Evolutionary conservation across 2,888 invertebrate species (phyloP).

Genomic region (Phortica magna): DNA sequence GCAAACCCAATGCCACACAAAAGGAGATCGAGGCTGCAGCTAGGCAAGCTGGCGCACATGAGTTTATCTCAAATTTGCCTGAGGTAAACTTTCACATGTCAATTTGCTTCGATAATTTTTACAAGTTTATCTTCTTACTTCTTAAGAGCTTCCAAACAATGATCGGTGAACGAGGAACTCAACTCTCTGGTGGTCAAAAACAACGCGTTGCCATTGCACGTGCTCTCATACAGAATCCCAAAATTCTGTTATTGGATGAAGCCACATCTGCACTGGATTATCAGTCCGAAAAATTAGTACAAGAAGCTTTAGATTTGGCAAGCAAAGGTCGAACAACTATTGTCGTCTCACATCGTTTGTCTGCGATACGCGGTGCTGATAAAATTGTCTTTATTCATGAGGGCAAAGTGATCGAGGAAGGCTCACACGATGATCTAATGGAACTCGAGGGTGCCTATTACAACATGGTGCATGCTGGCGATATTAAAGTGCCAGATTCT

Average conservation of each 20-base stretch:
- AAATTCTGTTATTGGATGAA: conserved; percentile 87
- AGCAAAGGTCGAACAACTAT: conserved; percentile 86
- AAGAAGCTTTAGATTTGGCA: conserved; percentile 88
- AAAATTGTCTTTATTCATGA: conserved; percentile 85
- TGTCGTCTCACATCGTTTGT: conserved; percentile 86
- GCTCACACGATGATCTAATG: conserved; percentile 86
- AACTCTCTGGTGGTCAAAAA: conserved; percentile 90
- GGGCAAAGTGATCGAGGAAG: conserved; percentile 85
- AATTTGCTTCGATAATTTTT: not conserved
- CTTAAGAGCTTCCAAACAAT: conserved; percentile 86
- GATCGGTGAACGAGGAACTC: conserved; percentile 89
- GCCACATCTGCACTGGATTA: conserved; percentile 92
- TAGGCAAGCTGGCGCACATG: conserved; percentile 86
- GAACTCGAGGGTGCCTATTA: conserved; percentile 83
- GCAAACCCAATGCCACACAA: conserved; percentile 83
- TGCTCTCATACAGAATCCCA: conserved; percentile 87
- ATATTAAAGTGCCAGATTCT: conserved; percentile 65
- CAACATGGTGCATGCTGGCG: conserved; percentile 81
- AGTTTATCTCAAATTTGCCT: conserved; percentile 86
- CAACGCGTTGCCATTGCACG: conserved; percentile 92
- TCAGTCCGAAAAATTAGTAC: conserved; percentile 88
- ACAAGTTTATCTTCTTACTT: not conserved
- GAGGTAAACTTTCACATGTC: conserved; percentile 75
- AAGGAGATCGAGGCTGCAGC: conserved; percentile 86
- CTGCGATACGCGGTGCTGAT: conserved; percentile 85